These are phyloP conservation scores for Drosophila lutescens DNA, from an alignment of 2,888 invertebrate species.

Conservation along the genomic window DNA sequence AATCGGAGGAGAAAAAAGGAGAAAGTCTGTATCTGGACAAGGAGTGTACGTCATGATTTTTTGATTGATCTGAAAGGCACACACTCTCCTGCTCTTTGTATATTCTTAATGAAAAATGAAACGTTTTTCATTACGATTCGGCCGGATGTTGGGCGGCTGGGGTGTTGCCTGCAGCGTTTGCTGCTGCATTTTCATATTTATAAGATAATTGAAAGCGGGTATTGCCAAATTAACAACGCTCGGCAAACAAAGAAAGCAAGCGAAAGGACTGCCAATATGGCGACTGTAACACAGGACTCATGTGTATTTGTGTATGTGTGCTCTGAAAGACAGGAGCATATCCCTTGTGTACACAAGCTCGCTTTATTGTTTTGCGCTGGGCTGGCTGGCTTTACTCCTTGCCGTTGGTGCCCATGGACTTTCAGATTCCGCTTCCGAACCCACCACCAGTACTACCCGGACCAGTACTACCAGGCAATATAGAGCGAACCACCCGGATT, in stretches of 20 bases:
- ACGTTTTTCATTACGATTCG: constrained; percentile 73
- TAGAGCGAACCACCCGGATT: constrained; percentile 11
- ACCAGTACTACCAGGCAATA: constrained; percentile 40
- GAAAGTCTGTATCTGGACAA: constrained; percentile 18
- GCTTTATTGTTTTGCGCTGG: constrained; percentile 82
- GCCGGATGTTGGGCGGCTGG: constrained; percentile 16
- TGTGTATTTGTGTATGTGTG: constrained; percentile 31
- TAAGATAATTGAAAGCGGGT: constrained; percentile 84
- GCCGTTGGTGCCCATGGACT: constrained; percentile 33
- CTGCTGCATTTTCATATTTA: constrained; percentile 83
- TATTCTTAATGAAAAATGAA: constrained; percentile 75
- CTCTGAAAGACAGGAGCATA: constrained; percentile 73
- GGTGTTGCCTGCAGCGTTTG: constrained; percentile 67
- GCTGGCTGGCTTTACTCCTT: constrained; percentile 65
- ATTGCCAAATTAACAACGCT: constrained; percentile 83
- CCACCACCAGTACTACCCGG: constrained; percentile 39
- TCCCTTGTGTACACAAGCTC: constrained; percentile 82
- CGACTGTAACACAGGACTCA: constrained; percentile 50
- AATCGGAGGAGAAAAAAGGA: background rate
- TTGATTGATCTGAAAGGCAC: constrained; percentile 82
- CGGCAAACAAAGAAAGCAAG: constrained; percentile 74
- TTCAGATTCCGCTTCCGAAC: constrained; percentile 36
- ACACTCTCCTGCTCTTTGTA: constrained; percentile 67
- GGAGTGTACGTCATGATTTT: constrained; percentile 69
- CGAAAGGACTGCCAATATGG: constrained; percentile 61